Conservation (phyloP, 37 sponge, comb jelly and placozoan species). For the Axinella damicornis region DNA sequence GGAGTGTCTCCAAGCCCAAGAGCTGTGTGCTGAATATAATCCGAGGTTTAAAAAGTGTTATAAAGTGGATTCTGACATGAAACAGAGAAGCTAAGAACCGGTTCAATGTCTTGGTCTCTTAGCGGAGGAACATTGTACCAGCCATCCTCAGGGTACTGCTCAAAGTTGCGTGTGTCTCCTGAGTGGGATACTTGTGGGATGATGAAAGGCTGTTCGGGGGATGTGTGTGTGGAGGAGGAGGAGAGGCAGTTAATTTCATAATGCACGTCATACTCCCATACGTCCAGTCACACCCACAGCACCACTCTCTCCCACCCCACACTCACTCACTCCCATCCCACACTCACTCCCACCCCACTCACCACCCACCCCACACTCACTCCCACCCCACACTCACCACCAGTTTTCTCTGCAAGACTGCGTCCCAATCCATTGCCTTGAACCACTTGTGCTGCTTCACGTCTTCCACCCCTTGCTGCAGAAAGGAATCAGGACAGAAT, state of each 20-base stretch:
- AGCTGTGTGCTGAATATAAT: no score
- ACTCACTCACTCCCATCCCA: no score
- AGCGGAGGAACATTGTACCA: slow-evolving; percentile 86
- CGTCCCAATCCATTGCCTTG: slow-evolving; percentile 89
- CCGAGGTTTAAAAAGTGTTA: no score
- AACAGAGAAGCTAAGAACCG: slow-evolving; percentile 58
- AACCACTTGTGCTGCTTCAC: slow-evolving; percentile 96
- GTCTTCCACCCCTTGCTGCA: slow-evolving; percentile 86
- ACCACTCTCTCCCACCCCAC: no score
- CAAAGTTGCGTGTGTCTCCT: slow-evolving; percentile 95
- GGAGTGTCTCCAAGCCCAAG: no score
- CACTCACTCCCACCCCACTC: neutral
- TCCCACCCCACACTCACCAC: slow-evolving; percentile 37
- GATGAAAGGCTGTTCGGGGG: slow-evolving; percentile 73
- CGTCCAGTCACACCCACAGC: no score
- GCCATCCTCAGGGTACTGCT: slow-evolving; percentile 90
- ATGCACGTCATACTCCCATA: no score
- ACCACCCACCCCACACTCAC: neutral
- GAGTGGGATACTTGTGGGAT: slow-evolving; percentile 82
- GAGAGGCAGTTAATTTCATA: no score
- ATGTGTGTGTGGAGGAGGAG: no score
- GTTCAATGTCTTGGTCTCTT: slow-evolving; percentile 58
- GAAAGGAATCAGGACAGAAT: neutral
- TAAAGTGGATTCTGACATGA: no score
- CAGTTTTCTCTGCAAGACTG: slow-evolving; percentile 74